Conservation (phyloP, 2,888 invertebrate genomes). For the Amblyteles armatorius region DNA sequence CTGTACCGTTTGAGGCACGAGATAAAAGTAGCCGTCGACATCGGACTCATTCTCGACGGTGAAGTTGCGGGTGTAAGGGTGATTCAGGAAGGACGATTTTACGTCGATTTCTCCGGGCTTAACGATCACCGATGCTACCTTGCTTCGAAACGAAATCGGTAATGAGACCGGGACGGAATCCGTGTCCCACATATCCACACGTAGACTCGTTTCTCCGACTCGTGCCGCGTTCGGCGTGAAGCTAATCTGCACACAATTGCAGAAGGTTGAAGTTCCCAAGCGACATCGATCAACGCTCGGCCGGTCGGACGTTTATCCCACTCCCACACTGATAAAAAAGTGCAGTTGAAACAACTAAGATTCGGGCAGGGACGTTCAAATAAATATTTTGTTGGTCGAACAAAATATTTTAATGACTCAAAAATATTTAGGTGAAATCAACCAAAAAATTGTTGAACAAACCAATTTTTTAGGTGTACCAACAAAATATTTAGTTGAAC, state of each 20-base stretch:
- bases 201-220: conserved; percentile 84
- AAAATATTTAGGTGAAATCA: too few relatives aligned
- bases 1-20: conserved; percentile 83
- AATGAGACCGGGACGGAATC: conserved; percentile 86
- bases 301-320: too few relatives aligned
- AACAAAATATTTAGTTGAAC: too few relatives aligned
- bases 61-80: conserved; percentile 85
- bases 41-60: conserved; percentile 85
- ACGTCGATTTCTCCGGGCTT: conserved; percentile 86
- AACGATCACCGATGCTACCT: conserved; percentile 85
- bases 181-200: conserved; percentile 87
- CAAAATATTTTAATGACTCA: too few relatives aligned
- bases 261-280: not conserved
- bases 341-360: too few relatives aligned
- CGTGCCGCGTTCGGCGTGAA: conserved; percentile 86
- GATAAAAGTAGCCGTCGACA: conserved; percentile 85
- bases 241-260: conserved; percentile 84
- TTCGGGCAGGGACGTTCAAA: too few relatives aligned
- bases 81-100: conserved; percentile 87
- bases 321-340: too few relatives aligned
- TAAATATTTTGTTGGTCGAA: too few relatives aligned
- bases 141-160: conserved; percentile 86
- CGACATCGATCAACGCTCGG: too few relatives aligned
- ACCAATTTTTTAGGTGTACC: too few relatives aligned
- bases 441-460: too few relatives aligned